These are phyloP conservation scores for Aphelenchoides besseyi DNA, from an alignment of 1,140 invertebrate species.

Conservation along the genomic window DNA sequence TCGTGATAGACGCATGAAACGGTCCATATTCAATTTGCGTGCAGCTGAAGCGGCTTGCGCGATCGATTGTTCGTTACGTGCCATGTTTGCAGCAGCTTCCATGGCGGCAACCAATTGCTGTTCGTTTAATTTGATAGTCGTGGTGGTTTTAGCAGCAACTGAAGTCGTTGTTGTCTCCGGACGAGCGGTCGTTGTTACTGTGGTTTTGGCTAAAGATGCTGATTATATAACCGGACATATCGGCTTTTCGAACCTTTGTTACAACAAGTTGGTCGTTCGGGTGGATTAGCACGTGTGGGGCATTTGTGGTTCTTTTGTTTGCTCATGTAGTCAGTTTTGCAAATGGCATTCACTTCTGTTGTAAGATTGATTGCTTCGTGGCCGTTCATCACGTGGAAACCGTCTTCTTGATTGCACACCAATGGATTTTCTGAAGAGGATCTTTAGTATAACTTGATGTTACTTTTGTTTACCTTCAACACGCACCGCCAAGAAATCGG, in stretches of 20 bases:
- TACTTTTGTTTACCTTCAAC: slow-evolving; percentile 48
- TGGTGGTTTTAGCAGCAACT: slow-evolving; percentile 34
- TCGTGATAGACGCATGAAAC: slow-evolving; percentile 51
- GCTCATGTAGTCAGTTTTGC: slow-evolving; percentile 53
- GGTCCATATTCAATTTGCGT: slow-evolving; percentile 56
- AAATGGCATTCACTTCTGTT: slow-evolving; percentile 56
- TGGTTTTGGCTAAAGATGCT: slow-evolving; percentile 5
- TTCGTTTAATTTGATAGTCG: slow-evolving; percentile 10
- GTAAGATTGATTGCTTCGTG: slow-evolving; percentile 61
- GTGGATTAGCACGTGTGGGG: slow-evolving; percentile 38
- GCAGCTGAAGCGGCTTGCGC: slow-evolving; percentile 24
- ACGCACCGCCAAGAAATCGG: slow-evolving; percentile 58
- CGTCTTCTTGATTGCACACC: slow-evolving; percentile 58
- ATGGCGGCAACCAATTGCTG: neutral
- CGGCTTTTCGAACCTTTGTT: slow-evolving; percentile 14
- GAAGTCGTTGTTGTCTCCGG: neutral
- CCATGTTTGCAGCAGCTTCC: neutral
- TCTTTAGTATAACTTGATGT: slow-evolving; percentile 10
- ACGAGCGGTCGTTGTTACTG: slow-evolving; percentile 18
- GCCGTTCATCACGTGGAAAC: slow-evolving; percentile 61
- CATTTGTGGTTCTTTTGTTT: slow-evolving; percentile 48
- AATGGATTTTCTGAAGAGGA: slow-evolving; percentile 56
- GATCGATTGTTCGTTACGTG: slow-evolving; percentile 20
- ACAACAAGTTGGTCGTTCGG: slow-evolving; percentile 38
- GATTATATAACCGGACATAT: no score